Conservation (phyloP, 2,113 vertebrate species). For the Rhadina sibilatrix region DNA sequence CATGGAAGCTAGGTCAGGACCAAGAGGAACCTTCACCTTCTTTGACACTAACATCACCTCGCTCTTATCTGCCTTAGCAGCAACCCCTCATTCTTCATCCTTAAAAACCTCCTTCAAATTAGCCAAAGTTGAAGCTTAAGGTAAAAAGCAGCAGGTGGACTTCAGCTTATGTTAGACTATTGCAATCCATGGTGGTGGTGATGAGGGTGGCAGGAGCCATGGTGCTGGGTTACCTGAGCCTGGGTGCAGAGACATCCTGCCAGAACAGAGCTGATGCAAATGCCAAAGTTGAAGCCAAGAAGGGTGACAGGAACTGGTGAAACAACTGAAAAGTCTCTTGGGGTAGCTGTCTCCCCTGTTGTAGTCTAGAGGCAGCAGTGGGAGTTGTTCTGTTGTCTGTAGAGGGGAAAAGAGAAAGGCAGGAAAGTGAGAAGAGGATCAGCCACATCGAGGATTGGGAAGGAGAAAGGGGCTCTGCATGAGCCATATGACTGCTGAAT, state of each 20-base stretch:
- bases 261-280: neutral
- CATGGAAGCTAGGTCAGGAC: neutral
- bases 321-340: neutral
- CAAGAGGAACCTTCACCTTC: neutral
- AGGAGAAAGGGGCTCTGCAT: neutral
- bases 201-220: neutral
- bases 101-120: neutral
- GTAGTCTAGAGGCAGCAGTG: neutral
- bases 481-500: neutral
- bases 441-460: neutral
- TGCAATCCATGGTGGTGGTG: neutral
- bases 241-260: neutral
- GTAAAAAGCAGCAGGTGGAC: neutral
- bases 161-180: neutral
- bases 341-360: neutral
- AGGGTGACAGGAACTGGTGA: neutral
- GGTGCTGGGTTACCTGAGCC: neutral
- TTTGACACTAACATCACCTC: neutral
- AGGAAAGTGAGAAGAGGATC: neutral
- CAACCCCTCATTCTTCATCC: neutral
- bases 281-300: neutral
- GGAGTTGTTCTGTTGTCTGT: neutral
- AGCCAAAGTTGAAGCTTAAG: neutral
- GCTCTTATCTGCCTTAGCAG: neutral
- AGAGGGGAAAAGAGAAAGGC: neutral